phyloP scores from a whole-genome alignment of 1,140 invertebrate genomes.

The Musca vetustissima region DNA sequence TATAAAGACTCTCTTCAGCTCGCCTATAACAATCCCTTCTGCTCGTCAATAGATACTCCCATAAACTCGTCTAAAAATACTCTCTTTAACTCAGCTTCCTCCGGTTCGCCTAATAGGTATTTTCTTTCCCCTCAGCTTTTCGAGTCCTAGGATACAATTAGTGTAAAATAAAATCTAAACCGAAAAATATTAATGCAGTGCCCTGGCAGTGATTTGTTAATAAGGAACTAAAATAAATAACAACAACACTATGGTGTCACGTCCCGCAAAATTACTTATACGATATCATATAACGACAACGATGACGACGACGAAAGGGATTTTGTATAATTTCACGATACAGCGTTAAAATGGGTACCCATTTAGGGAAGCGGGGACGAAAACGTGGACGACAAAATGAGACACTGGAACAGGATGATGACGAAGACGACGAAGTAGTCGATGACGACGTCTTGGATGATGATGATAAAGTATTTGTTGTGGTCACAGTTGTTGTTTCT shows the following conservation, averaged over 20 bases:
- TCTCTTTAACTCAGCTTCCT: too few relatives aligned
- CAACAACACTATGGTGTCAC: background rate
- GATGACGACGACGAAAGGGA: slow-evolving; percentile 29
- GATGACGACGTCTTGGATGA: too few relatives aligned
- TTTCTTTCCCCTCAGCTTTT: too few relatives aligned
- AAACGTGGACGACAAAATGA: slow-evolving; percentile 22
- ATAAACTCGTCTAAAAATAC: too few relatives aligned
- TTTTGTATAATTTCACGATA: slow-evolving; percentile 32
- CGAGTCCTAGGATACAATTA: too few relatives aligned
- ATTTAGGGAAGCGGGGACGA: slow-evolving; percentile 33
- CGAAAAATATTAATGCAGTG: background rate
- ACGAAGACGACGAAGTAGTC: background rate
- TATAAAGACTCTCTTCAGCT: too few relatives aligned
- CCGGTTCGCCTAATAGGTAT: too few relatives aligned
- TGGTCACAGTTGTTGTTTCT: background rate
- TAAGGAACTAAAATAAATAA: background rate
- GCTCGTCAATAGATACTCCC: too few relatives aligned
- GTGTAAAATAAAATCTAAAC: too few relatives aligned
- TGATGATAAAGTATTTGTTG: background rate
- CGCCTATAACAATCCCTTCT: too few relatives aligned
- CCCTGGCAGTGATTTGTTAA: background rate
- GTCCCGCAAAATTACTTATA: slow-evolving; percentile 15
- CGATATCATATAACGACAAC: slow-evolving; percentile 27
- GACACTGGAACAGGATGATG: background rate
- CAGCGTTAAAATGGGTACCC: slow-evolving; percentile 31